Evolutionary conservation across 2,888 invertebrate genomes (phyloP).

Genomic region (Cantharis lateralis): DNA sequence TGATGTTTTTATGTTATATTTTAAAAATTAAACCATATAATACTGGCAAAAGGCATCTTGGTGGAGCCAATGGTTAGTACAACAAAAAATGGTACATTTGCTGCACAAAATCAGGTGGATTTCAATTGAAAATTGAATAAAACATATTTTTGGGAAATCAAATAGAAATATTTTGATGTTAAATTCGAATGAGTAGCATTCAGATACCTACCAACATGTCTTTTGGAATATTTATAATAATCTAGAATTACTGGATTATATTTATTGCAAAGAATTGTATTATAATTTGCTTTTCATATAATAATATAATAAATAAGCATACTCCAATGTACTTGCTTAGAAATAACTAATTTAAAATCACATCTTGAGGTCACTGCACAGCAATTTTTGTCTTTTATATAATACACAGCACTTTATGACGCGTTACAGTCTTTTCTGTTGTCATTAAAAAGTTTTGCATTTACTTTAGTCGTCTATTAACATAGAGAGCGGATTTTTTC

Average conservation of each 20-base stretch:
- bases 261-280: constrained; percentile 9
- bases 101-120: too few species aligned
- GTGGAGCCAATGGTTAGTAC: too few species aligned
- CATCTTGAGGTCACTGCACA: constrained; percentile 29
- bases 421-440: constrained; percentile 24
- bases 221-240: too few species aligned
- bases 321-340: constrained; percentile 23
- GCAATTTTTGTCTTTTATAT: constrained; percentile 17
- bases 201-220: too few species aligned
- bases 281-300: constrained; percentile 15
- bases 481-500: constrained; percentile 29
- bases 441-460: constrained; percentile 2
- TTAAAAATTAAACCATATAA: too few species aligned
- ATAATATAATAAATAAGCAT: constrained; percentile 26
- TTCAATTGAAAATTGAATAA: too few species aligned
- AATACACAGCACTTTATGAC: constrained; percentile 20
- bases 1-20: too few species aligned
- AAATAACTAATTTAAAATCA: constrained; percentile 27
- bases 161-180: too few species aligned
- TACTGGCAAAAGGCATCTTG: too few species aligned
- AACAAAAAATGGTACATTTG: too few species aligned
- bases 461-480: constrained; percentile 24
- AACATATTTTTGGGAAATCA: too few species aligned
- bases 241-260: constrained; percentile 7
- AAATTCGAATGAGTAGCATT: too few species aligned